A percentile compares a stretch with the other conserved stretches of the same genome.
phyloP scores from a whole-genome alignment of 2,797 vertebrate genomes.

The Sphaeramia orbicularis region DNA sequence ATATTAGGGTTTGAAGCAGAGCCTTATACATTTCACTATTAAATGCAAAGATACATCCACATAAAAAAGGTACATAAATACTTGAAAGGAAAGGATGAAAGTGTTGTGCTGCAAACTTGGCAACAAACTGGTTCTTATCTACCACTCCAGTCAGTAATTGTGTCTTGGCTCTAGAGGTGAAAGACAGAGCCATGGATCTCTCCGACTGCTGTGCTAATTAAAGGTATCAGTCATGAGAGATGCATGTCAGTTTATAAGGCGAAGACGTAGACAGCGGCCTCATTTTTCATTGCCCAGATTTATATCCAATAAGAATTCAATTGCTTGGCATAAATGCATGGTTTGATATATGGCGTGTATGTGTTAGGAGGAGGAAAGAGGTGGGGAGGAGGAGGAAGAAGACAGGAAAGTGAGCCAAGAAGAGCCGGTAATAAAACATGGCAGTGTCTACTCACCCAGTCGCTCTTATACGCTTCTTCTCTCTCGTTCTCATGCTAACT shows the following conservation, averaged over 20 bases:
- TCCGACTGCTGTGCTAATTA: slow-evolving; percentile 74
- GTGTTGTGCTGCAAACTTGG: slow-evolving; percentile 32
- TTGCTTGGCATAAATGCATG: slow-evolving; percentile 79
- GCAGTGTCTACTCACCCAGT: slow-evolving; percentile 15
- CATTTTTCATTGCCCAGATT: slow-evolving; percentile 77
- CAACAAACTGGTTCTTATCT: slow-evolving; percentile 51
- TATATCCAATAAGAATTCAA: slow-evolving; percentile 83
- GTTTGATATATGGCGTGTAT: slow-evolving; percentile 72
- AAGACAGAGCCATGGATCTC: slow-evolving; percentile 60
- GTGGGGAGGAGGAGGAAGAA: slow-evolving; percentile 4
- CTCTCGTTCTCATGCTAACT: slow-evolving; percentile 6
- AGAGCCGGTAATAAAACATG: slow-evolving; percentile 42
- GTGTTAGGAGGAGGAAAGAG: slow-evolving; percentile 8
- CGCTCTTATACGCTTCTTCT: slow-evolving; percentile 2
- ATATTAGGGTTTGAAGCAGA: too few species aligned
- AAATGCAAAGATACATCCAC: not conserved
- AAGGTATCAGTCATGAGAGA: slow-evolving; percentile 78
- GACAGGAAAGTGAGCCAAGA: slow-evolving; percentile 34
- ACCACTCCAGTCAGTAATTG: slow-evolving; percentile 37
- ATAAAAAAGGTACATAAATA: slow-evolving; percentile 18
- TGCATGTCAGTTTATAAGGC: slow-evolving; percentile 70
- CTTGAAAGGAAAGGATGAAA: slow-evolving; percentile 27
- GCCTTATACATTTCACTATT: not conserved
- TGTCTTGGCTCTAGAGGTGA: slow-evolving; percentile 61
- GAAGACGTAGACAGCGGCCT: slow-evolving; percentile 47